Base-by-base conservation (phyloP, 2,888 invertebrate species). In the Hydrotaea diabolus region DNA sequence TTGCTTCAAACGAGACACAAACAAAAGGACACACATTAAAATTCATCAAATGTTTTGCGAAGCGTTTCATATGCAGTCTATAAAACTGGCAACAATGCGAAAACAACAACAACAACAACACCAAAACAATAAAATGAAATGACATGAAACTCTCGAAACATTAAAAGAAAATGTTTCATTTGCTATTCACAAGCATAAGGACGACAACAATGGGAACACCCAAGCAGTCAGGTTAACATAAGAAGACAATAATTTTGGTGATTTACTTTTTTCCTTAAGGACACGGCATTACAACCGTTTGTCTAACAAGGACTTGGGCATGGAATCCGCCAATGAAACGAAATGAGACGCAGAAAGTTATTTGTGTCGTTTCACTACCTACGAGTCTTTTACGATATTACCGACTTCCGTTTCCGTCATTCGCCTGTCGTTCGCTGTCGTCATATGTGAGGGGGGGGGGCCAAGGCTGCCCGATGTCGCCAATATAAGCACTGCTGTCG, bases 401-500 rank as follows among this genome's bases (percentile, higher is more conserved):
- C 23, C 43, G 23, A 69, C 46, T 46, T 69, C 69, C 69, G 69
- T 69, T 69, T 69, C 69, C 69, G n/a, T n/a, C n/a, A n/a, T n/a
- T n/a, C n/a, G 69, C 21, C 23, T 23, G 19, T 0, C 66, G 7
- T 39, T 3, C 9, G 39, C 39, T 13, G 31, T 31, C 17, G 46
- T 46, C 69, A 69, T 46, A 43, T 39, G 36, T 36, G 19, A 17
- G 26, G 2, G 1, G n/a, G n/a, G 15, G 11, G 23, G 23, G 26
- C 0, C 59, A 59, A 26, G 15, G 39, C 21, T 66, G 43, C 36
- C 21, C 43, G 39, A 46, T 69, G 46, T 15, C 23, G 23, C 57
- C 23, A 2, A 13, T 23, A 23, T 53, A n/a, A n/a, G 53, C 19
- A 8, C 39, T 39, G 39, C 11, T 11, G 39, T 39, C 13, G 1